These are phyloP conservation scores for Apodemus agrarius DNA, from an alignment of 2,797 vertebrate genomes.

Conservation along the genomic window DNA sequence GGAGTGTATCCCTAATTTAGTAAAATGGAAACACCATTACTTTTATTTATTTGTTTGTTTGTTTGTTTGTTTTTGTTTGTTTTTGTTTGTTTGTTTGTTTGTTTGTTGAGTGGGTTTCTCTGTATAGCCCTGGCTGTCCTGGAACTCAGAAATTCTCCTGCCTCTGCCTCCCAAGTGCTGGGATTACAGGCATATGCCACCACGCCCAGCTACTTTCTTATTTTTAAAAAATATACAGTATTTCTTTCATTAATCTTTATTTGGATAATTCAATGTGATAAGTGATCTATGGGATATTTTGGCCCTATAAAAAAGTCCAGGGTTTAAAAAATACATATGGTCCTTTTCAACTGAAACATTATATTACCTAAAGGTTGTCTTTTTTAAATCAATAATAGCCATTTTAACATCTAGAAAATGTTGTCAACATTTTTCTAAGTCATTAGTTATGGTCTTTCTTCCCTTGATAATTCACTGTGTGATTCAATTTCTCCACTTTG, in stretches of 20 bases:
- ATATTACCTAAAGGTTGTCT: slow-evolving; percentile 36
- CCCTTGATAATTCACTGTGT: slow-evolving; percentile 46
- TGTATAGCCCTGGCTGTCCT: too few relatives aligned
- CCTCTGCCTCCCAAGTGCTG: too few relatives aligned
- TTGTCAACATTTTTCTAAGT: slow-evolving; percentile 50
- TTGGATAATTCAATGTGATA: slow-evolving; percentile 24
- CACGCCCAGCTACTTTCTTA: slow-evolving; percentile 21
- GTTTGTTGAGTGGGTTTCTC: too few relatives aligned
- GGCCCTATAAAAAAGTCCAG: background rate
- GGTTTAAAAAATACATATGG: background rate
- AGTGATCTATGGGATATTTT: background rate
- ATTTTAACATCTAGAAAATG: slow-evolving; percentile 60
- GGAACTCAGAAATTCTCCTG: too few relatives aligned
- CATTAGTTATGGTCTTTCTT: slow-evolving; percentile 42
- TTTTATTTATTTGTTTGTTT: too few relatives aligned
- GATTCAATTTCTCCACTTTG: slow-evolving; percentile 42
- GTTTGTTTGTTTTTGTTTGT: too few relatives aligned
- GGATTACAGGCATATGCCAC: too few relatives aligned
- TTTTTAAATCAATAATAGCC: background rate
- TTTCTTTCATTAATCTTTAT: slow-evolving; percentile 35
- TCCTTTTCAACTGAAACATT: slow-evolving; percentile 32
- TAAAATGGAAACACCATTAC: too few relatives aligned
- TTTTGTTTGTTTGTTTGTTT: too few relatives aligned
- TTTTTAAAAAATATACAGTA: background rate
- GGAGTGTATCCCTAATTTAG: too few relatives aligned